Base-by-base conservation (phyloP, 2,113 vertebrate genomes). In the Sorex fumeus region DNA sequence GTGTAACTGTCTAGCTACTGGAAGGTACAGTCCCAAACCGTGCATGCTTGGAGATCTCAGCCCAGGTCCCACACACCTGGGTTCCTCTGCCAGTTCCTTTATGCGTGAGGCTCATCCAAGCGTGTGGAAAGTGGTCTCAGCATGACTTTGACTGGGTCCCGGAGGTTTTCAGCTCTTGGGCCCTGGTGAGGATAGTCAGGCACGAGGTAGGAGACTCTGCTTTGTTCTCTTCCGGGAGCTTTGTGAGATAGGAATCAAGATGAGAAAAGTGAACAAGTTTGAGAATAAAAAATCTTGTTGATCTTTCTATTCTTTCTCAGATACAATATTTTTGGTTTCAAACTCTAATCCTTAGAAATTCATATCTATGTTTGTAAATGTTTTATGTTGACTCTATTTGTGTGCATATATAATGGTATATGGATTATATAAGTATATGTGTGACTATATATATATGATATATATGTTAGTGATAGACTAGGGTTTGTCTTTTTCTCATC, bases 281-380 rank as follows among this genome's bases (percentile, higher is more conserved):
- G 23, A 91, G 62, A 91, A 88, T 60, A 66, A 87, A 92, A 88
- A 12, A 79, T 67, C 32, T 67, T 94, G 8, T n/a, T 15, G 23
- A 62, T 74, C 69, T 91, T 91, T 27, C 34, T 30, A 43, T 43
- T 36, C 10, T 8, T 36, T 36, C 10, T 6, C 34, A 90, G 18
- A 83, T 74, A 53, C 50, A 93, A 57, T 81, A 84, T 64, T 94
- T 88, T 87, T 78, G 53, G 75, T 88, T 50, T 80, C 5, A 96
- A 93, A 86, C 21, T 47, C 45, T 75, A 11, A 62, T 62, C 40
- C 62, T 69, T 36, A 91, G 16, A 91, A 84, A 93, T 64, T 45
- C 45, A 83, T 66, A 67, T 15, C 8, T 60, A 69, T 69, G 5
- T 76, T 84, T 88, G 9, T 70, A 82, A 92, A 34, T 80, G 72